Conservation (phyloP, 2,113 vertebrate species). For the Podarcis muralis region DNA sequence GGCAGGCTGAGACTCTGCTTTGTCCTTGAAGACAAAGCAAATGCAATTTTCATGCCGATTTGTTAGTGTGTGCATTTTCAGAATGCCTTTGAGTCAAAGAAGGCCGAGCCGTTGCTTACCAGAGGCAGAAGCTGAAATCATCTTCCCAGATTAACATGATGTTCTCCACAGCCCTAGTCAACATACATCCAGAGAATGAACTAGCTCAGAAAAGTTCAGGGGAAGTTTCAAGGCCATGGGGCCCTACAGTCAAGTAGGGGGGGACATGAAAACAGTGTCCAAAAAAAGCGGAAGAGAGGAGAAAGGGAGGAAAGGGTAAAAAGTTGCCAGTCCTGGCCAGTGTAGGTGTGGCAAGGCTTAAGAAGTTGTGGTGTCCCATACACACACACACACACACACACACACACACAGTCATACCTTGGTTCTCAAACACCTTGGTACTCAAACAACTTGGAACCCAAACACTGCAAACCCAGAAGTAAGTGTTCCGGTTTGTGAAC, state of each 20-base stretch:
- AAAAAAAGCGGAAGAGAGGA: neutral
- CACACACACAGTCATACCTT: too few relatives aligned
- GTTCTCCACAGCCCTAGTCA: neutral
- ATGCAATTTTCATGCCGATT: neutral
- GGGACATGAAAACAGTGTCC: neutral
- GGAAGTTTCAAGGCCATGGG: neutral
- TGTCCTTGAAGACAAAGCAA: constrained; percentile 10
- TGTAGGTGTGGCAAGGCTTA: too few relatives aligned
- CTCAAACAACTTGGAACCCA: too few relatives aligned
- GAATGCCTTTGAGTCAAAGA: neutral
- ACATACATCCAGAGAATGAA: neutral
- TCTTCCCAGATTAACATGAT: neutral
- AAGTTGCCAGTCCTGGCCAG: neutral
- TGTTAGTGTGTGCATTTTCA: neutral
- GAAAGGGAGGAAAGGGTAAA: too few relatives aligned
- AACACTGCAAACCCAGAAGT: too few relatives aligned
- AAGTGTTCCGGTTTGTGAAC: too few relatives aligned
- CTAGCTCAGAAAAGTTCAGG: neutral
- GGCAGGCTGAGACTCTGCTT: neutral
- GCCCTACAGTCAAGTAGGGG: neutral
- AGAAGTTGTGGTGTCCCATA: too few relatives aligned
- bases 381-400: too few relatives aligned
- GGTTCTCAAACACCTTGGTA: too few relatives aligned
- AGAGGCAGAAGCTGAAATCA: neutral
- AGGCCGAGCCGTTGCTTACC: neutral